A percentile compares a stretch with the other conserved stretches of the same genome.
Conservation (phyloP, 2,113 vertebrate genomes). For the Maccullochella peelii region DNA sequence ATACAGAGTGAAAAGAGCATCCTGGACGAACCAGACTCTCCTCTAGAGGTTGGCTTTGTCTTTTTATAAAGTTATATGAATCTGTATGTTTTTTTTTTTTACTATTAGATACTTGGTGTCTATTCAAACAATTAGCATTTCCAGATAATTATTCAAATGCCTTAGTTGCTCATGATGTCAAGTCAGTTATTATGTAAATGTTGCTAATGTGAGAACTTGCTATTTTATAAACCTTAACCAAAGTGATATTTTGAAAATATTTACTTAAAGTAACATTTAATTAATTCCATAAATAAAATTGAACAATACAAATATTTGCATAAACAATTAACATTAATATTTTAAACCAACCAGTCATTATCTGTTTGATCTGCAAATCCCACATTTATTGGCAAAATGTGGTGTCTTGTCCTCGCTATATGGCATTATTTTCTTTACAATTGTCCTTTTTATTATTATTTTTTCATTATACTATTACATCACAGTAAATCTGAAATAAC, state of each 20-base stretch:
- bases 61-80: neutral
- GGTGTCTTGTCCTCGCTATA: no score
- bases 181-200: neutral
- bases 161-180: neutral
- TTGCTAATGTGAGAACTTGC: neutral
- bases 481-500: neutral
- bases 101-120: neutral
- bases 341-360: no score
- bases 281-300: neutral
- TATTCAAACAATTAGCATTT: no score
- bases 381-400: fast-evolving
- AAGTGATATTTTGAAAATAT: neutral
- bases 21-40: no score
- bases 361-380: neutral
- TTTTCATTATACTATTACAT: neutral
- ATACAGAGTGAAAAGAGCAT: no score
- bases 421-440: no score
- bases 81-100: neutral
- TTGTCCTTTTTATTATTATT: neutral
- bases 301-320: neutral
- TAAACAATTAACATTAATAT: neutral
- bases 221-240: neutral
- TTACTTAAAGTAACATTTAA: neutral
- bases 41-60: no score
- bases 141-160: neutral